Conservation (phyloP, 2,888 invertebrate genomes). For the Callosobruchus maculatus region DNA sequence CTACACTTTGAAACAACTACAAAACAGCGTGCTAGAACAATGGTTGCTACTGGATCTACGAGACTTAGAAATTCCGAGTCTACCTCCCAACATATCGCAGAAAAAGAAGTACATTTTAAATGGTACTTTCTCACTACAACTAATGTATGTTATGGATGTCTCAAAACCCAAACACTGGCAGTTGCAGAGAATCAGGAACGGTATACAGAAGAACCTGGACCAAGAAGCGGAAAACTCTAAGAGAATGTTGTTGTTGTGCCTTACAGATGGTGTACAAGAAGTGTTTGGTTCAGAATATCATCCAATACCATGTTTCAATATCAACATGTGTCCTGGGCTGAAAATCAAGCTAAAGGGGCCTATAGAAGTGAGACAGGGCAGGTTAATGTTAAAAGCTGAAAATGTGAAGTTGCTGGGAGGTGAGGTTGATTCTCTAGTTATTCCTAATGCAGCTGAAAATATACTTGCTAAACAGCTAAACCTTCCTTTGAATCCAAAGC, state of each 20-base stretch:
- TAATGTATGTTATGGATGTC: slow-evolving; percentile 59
- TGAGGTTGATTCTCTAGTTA: slow-evolving; percentile 62
- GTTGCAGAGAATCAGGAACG: slow-evolving; percentile 49
- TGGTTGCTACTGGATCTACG: slow-evolving; percentile 64
- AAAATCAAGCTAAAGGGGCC: slow-evolving; percentile 67
- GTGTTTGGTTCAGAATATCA: slow-evolving; percentile 70
- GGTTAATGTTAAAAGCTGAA: slow-evolving; percentile 61
- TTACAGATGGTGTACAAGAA: slow-evolving; percentile 73
- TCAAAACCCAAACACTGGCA: slow-evolving; percentile 52
- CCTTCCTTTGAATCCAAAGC: slow-evolving; percentile 52
- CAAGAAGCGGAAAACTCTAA: slow-evolving; percentile 52
- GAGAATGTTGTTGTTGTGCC: slow-evolving; percentile 65
- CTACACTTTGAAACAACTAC: slow-evolving; percentile 51
- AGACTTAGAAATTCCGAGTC: slow-evolving; percentile 59
- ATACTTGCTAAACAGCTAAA: slow-evolving; percentile 58
- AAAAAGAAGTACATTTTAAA: slow-evolving; percentile 48
- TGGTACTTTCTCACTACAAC: slow-evolving; percentile 61
- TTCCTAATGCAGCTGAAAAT: slow-evolving; percentile 59
- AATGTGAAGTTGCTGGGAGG: slow-evolving; percentile 66
- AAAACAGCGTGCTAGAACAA: slow-evolving; percentile 60
- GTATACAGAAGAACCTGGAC: slow-evolving; percentile 54
- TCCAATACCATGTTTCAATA: slow-evolving; percentile 56
- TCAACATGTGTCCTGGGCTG: slow-evolving; percentile 59
- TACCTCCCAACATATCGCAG: slow-evolving; percentile 56
- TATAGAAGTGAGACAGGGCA: slow-evolving; percentile 65